Conservation (phyloP, 2,888 invertebrate species). For the Caenorhabditis zanzibari region DNA sequence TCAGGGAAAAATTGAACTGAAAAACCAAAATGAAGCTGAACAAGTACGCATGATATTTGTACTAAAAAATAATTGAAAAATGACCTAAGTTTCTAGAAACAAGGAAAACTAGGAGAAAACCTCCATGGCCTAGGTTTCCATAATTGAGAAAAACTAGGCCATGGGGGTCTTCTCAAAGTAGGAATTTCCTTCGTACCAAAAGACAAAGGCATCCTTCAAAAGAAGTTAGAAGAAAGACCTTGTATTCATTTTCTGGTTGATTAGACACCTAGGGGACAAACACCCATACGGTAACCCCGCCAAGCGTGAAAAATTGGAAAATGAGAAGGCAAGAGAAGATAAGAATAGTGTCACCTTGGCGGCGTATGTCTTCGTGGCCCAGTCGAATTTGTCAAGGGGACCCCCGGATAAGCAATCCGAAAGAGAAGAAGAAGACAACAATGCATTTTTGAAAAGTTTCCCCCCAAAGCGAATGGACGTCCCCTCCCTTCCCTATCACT, state of each 20-base stretch:
- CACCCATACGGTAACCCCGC: slow-evolving; percentile 15
- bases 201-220: no score
- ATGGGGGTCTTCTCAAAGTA: no score
- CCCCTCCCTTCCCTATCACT: slow-evolving; percentile 25
- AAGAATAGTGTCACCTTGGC: slow-evolving; percentile 48
- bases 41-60: no score
- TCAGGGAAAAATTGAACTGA: no score
- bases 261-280: slow-evolving; percentile 20
- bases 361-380: slow-evolving; percentile 44
- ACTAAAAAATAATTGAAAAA: no score
- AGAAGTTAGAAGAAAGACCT: slow-evolving; percentile 20
- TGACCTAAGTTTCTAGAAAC: no score
- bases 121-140: no score
- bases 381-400: slow-evolving; percentile 53
- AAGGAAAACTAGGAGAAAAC: no score
- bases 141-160: no score
- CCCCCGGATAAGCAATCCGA: slow-evolving; percentile 45
- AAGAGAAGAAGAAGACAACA: slow-evolving; percentile 1
- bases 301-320: slow-evolving; percentile 5
- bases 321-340: background rate
- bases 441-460: slow-evolving; percentile 59
- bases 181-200: no score
- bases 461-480: slow-evolving; percentile 1
- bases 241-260: slow-evolving; percentile 52
- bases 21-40: no score